phyloP scores from a whole-genome alignment of 2,113 vertebrate genomes.

The Erythrocercus mccallii region DNA sequence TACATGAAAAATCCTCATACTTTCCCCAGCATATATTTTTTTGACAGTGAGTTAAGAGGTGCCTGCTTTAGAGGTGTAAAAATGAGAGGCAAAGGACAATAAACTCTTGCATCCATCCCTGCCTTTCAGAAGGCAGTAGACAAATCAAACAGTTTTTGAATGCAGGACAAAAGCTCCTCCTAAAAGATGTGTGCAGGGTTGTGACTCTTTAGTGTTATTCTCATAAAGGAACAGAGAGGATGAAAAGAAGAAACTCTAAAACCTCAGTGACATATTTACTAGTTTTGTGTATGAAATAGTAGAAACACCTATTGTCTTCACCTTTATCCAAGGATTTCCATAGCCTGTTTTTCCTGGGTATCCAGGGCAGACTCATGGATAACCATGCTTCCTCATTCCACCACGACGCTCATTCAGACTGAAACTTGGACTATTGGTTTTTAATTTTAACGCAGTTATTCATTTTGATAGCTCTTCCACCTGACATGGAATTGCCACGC shows the following conservation, averaged over 20 bases:
- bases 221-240: background rate
- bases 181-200: background rate
- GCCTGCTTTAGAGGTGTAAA: background rate
- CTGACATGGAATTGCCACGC: conserved; percentile 68
- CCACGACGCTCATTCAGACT: conserved; percentile 60
- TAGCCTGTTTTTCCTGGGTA: background rate
- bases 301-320: background rate
- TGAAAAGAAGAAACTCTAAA: background rate
- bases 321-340: background rate
- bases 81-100: background rate
- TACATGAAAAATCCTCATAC: background rate
- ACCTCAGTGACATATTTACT: background rate
- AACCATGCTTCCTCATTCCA: conserved; percentile 51
- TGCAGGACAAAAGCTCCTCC: background rate
- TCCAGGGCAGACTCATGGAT: background rate
- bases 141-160: background rate
- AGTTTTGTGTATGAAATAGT: background rate
- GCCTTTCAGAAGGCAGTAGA: background rate
- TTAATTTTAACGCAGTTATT: conserved; percentile 75
- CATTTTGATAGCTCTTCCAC: conserved; percentile 73
- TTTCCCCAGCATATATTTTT: background rate
- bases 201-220: background rate
- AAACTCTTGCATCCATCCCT: background rate
- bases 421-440: conserved; percentile 75
- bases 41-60: background rate